Conservation (phyloP, 2,888 invertebrate genomes). For the Oscheius sp. region DNA sequence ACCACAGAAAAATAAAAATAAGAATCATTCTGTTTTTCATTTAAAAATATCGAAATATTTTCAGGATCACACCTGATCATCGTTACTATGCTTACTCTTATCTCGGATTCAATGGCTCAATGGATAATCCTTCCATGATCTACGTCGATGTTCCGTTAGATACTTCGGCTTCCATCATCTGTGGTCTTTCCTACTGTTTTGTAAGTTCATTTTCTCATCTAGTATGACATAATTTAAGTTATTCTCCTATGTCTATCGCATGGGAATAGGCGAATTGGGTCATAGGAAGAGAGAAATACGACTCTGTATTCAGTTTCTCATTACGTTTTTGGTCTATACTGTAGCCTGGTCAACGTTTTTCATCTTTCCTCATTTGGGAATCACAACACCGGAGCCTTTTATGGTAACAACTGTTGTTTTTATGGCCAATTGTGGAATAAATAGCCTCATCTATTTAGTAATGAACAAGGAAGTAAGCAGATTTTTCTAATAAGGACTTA, state of each 20-base stretch:
- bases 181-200: constrained; percentile 8
- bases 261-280: not conserved
- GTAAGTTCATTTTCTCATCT: constrained; percentile 2
- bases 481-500: too few species aligned
- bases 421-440: constrained; percentile 28
- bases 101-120: constrained; percentile 4
- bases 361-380: constrained; percentile 10
- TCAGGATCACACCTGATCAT: constrained; percentile 28
- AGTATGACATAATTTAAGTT: not conserved
- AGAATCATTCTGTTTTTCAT: too few species aligned
- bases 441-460: constrained; percentile 15
- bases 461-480: constrained; percentile 31
- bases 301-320: constrained; percentile 25
- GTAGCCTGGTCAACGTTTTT: constrained; percentile 27
- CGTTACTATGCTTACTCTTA: constrained; percentile 19
- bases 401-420: constrained; percentile 11
- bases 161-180: constrained; percentile 6
- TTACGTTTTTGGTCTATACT: constrained; percentile 23
- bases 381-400: constrained; percentile 7
- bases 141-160: constrained; percentile 25
- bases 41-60: too few species aligned
- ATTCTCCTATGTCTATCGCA: constrained; percentile 15
- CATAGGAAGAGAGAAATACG: constrained; percentile 7
- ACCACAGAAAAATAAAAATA: too few species aligned
- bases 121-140: constrained; percentile 14